These are phyloP conservation scores for Conchocele bisecta DNA, from an alignment of 2,888 invertebrate genomes.

Conservation along the genomic window DNA sequence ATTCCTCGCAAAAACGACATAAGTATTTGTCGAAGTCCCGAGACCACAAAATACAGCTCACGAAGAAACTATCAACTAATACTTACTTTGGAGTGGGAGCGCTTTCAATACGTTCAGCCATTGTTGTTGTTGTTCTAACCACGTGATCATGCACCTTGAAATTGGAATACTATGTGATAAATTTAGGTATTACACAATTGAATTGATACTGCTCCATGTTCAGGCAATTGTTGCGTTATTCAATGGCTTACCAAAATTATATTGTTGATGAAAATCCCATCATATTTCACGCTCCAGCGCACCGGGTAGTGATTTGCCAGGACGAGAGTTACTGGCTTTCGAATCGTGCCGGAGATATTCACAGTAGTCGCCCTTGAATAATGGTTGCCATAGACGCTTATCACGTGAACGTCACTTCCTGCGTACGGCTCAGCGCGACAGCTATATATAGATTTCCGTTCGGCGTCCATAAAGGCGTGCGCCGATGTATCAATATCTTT, in stretches of 20 bases:
- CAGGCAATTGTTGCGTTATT: too few relatives aligned
- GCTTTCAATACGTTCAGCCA: too few relatives aligned
- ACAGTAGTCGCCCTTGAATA: neutral
- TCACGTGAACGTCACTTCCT: neutral
- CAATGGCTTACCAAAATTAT: conserved; percentile 8
- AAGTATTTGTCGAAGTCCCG: too few relatives aligned
- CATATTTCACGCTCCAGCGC: neutral
- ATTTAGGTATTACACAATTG: too few relatives aligned
- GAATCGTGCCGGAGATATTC: neutral
- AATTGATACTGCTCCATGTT: too few relatives aligned
- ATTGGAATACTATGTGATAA: too few relatives aligned
- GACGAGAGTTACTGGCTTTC: neutral
- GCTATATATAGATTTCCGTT: neutral
- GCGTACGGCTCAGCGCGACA: neutral
- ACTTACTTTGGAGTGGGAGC: too few relatives aligned
- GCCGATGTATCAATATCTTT: neutral
- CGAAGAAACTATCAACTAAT: too few relatives aligned
- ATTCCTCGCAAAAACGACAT: too few relatives aligned
- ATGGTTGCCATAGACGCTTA: neutral
- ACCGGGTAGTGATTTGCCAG: conserved; percentile 1
- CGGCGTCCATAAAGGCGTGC: neutral
- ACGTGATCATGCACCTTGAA: too few relatives aligned
- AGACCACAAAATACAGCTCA: too few relatives aligned
- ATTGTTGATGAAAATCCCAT: neutral
- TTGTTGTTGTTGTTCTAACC: too few relatives aligned